phyloP scores from a whole-genome alignment of 2,797 vertebrate genomes.

The Siniperca obscura region DNA sequence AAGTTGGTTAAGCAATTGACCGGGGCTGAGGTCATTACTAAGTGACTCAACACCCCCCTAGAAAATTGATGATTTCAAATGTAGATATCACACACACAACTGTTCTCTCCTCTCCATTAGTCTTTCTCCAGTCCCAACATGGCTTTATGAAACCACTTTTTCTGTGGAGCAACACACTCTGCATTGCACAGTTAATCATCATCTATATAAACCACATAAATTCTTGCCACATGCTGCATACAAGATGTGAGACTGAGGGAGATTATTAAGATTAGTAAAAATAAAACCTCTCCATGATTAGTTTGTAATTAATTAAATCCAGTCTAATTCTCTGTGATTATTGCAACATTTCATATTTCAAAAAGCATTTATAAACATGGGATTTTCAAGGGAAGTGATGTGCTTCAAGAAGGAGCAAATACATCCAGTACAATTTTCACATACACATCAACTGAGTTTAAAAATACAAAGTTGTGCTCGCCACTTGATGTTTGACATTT shows the following conservation, averaged over 20 bases:
- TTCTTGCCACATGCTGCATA: neutral
- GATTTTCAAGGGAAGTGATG: neutral
- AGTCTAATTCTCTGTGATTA: neutral
- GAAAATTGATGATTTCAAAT: neutral
- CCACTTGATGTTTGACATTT: neutral
- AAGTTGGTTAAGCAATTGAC: neutral
- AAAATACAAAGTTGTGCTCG: neutral
- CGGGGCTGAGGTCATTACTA: neutral
- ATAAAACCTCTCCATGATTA: neutral
- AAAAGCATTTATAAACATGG: neutral
- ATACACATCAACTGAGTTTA: neutral
- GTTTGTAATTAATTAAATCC: neutral
- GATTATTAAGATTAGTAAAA: no score
- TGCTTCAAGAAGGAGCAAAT: neutral
- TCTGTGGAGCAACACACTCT: neutral
- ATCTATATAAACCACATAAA: neutral
- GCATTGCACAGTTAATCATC: neutral
- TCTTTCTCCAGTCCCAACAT: neutral
- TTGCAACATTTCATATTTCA: neutral
- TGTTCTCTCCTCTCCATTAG: neutral
- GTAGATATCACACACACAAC: neutral
- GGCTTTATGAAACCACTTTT: neutral
- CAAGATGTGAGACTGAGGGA: conserved; percentile 4
- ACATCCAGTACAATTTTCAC: neutral
- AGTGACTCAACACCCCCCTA: neutral